These are phyloP conservation scores for Myiozetetes cayanensis DNA, from an alignment of 2,113 vertebrate species.

Conservation along the genomic window DNA sequence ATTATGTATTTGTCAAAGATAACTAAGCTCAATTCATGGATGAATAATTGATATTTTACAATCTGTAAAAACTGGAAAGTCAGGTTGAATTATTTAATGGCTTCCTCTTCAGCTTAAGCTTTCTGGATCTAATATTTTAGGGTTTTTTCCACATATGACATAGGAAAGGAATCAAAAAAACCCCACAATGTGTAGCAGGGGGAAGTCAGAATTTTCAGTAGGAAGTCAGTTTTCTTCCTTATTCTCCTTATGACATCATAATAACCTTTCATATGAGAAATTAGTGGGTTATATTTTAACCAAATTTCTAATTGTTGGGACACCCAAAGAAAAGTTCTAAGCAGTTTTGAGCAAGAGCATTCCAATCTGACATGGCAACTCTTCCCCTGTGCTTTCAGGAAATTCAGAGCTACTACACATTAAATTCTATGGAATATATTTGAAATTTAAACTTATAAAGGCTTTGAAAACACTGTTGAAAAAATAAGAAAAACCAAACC, in stretches of 20 bases:
- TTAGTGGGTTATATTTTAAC: neutral
- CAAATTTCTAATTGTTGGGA: neutral
- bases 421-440: neutral
- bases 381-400: neutral
- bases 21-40: neutral
- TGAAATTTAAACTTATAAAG: neutral
- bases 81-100: neutral
- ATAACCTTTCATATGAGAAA: neutral
- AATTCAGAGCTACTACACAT: neutral
- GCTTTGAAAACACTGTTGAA: neutral
- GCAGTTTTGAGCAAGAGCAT: neutral
- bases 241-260: neutral
- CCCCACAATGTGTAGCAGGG: accelerated
- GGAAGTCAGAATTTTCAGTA: neutral
- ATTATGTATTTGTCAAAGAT: neutral
- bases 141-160: neutral
- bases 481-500: neutral
- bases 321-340: neutral
- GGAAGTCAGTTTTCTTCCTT: neutral
- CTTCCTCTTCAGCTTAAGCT: neutral
- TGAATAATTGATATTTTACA: neutral
- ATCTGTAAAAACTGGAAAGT: neutral
- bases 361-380: neutral
- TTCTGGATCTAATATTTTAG: neutral
- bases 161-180: neutral